A percentile compares a stretch with the other conserved stretches of the same genome.
Evolutionary conservation across 1,140 invertebrate genomes (phyloP).

Genomic region (Tribolium castaneum): DNA sequence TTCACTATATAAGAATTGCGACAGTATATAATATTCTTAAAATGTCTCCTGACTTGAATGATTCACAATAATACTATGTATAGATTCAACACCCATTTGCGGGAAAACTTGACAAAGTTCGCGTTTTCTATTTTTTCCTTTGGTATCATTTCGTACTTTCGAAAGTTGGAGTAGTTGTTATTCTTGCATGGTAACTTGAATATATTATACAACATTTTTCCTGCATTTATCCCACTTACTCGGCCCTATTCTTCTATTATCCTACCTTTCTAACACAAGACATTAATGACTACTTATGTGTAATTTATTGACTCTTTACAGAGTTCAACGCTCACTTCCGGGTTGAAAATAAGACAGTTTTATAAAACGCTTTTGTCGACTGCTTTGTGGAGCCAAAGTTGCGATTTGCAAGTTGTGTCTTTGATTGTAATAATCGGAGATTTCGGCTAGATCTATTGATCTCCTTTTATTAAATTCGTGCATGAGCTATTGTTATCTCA

Average conservation of each 20-base stretch:
- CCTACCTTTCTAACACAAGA: neutral
- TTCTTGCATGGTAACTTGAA: slow-evolving; percentile 8
- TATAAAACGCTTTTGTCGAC: neutral
- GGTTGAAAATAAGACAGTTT: neutral
- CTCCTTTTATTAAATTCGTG: slow-evolving; percentile 38
- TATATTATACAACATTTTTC: slow-evolving; percentile 21
- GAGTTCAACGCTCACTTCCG: neutral
- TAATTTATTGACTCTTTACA: neutral
- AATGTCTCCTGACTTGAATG: slow-evolving; percentile 37
- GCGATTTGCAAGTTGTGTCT: neutral
- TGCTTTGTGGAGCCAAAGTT: neutral
- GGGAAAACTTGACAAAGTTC: slow-evolving; percentile 32
- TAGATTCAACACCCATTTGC: slow-evolving; percentile 40
- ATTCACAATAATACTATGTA: slow-evolving; percentile 43
- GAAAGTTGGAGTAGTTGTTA: neutral
- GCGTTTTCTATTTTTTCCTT: slow-evolving; percentile 31
- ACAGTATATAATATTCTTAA: slow-evolving; percentile 43
- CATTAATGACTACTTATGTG: neutral
- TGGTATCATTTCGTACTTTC: slow-evolving; percentile 6
- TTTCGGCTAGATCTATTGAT: slow-evolving; percentile 29
- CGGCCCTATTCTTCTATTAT: slow-evolving; percentile 4
- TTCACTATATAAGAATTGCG: slow-evolving; percentile 40
- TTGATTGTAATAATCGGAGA: slow-evolving; percentile 20
- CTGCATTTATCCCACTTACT: slow-evolving; percentile 20
- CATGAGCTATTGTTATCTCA: slow-evolving; percentile 42